Percentiles rank a stretch among this genome's conserved stretches.
Conservation (phyloP, 2,113 vertebrate genomes). For the Rhinopomastus cyanomelas region DNA sequence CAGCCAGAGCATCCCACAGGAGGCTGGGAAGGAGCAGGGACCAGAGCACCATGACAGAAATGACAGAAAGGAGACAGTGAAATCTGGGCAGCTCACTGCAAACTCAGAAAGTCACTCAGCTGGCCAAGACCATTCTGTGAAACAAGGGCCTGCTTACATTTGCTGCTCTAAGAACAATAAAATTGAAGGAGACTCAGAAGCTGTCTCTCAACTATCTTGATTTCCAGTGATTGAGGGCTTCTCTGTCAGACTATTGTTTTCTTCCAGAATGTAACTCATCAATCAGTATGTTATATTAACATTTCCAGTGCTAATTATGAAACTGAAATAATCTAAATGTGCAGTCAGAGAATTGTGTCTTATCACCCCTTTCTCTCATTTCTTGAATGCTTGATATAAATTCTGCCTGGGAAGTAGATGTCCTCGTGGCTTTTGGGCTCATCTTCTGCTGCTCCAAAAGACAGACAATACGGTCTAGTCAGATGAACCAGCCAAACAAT, state of each 20-base stretch:
- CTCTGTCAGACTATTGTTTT: background rate
- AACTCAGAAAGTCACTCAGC: background rate
- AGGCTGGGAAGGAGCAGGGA: background rate
- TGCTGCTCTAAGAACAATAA: background rate
- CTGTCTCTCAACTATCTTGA: background rate
- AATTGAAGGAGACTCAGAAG: background rate
- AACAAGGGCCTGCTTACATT: background rate
- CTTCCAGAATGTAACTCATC: background rate
- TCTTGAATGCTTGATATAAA: background rate
- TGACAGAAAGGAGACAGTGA: background rate
- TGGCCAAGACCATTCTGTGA: background rate
- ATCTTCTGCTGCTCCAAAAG: background rate
- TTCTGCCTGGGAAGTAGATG: background rate
- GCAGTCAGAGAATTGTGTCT: background rate
- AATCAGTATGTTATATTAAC: background rate
- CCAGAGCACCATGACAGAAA: background rate
- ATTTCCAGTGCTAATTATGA: background rate
- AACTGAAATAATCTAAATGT: background rate
- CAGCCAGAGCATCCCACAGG: background rate
- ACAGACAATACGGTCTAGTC: background rate
- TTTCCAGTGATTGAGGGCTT: background rate
- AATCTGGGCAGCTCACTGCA: background rate
- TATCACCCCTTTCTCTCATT: background rate
- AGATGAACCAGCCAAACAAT: background rate
- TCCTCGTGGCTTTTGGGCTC: background rate